phyloP scores from a whole-genome alignment of 2,113 vertebrate genomes.

The Pyxicephalus adspersus region DNA sequence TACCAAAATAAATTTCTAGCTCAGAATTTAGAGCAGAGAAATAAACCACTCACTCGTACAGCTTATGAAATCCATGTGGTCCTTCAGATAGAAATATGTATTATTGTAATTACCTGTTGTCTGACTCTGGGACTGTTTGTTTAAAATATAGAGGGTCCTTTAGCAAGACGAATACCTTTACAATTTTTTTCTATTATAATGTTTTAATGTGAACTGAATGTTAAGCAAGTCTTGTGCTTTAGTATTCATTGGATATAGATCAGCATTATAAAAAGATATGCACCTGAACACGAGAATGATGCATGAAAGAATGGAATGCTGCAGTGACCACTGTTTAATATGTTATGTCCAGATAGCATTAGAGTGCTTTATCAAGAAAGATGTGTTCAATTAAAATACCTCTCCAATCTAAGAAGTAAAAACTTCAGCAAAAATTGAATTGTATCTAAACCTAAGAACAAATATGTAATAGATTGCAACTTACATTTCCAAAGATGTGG shows the following conservation, averaged over 20 bases:
- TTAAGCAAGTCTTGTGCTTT: not conserved
- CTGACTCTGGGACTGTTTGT: conserved; percentile 18
- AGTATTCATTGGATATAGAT: not conserved
- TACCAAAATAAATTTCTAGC: conserved; percentile 52
- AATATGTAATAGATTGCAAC: no score
- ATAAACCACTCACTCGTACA: conserved; percentile 48
- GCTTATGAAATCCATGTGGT: conserved; percentile 40
- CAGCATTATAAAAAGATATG: not conserved
- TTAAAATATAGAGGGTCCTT: conserved; percentile 37
- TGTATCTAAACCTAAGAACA: no score
- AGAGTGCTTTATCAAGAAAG: no score
- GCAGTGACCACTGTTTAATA: no score
- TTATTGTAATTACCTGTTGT: conserved; percentile 52
- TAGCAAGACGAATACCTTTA: conserved; percentile 4
- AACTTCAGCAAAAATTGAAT: no score
- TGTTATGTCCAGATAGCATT: no score
- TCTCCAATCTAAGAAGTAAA: no score
- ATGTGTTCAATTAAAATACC: no score
- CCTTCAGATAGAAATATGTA: conserved; percentile 54
- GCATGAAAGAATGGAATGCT: no score
- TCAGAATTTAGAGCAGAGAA: conserved; percentile 41
- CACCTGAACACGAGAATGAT: no score
- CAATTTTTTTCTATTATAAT: not conserved
- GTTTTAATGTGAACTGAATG: conserved; percentile 5
- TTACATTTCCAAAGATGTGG: no score